Evolutionary conservation across 2,888 invertebrate species (phyloP), one percentile per base, ranked within the genome.

Genomic region (Cecidostiba fungosa): DNA sequence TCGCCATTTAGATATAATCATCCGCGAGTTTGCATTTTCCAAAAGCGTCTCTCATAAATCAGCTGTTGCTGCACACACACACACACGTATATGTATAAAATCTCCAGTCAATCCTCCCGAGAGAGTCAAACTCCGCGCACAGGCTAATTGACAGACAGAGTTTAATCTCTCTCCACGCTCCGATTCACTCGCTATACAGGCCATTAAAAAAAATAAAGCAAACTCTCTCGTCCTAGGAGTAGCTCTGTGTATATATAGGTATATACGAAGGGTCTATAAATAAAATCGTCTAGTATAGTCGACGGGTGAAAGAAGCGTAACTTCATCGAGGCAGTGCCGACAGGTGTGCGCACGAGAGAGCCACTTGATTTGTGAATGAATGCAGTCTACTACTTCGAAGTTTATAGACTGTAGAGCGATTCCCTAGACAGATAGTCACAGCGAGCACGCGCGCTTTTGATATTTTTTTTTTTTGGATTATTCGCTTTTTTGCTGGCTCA

Each of bases 341-440:
- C 85, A 85, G 85, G 81, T 81, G 81, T 36, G 59, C 62, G 36
- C 29, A 1, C 19, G 43, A 1, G 29, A 32, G 14, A 43, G 50
- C 39, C 69, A 59, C 23, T 79, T 85, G 81, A 85, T 85, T 85
- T 77, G 85, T 77, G 85, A 82, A 85, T 77, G 85, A 77, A 84
- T 84, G 79, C 74, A 76, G 77, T 77, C 39, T 47, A 36, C 82
- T 82, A 66, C 76, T 81, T 59, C 66, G 73, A 77, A 84, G 78
- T 84, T 84, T 84, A 84, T 84, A 73, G 78, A 59, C 84, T 78
- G 39, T 26, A 29, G 69, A 43, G 26, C 16, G 77, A 83, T 83
- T 77, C 77, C 29, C 14, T 3, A 0, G 66, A 29, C 26, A 66
- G 66, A 66, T 66, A 66, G 66, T 66, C 66, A 66, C 66, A 29